phyloP scores from a whole-genome alignment of 1,140 invertebrate genomes.

The Colletes latitarsis region DNA sequence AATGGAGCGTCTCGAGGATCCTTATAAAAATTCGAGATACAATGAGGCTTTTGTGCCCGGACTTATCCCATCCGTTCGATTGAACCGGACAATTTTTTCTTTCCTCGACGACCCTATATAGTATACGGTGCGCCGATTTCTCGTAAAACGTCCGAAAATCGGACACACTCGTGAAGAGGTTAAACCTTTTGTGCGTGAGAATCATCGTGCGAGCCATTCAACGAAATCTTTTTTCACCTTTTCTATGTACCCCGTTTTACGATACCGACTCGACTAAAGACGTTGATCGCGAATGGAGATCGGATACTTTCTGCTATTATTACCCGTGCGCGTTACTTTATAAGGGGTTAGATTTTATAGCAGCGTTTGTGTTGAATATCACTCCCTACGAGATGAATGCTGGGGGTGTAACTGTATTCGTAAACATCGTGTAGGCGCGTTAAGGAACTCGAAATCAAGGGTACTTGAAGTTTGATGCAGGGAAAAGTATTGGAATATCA shows the following conservation, averaged over 20 bases:
- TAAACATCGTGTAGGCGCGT: too few relatives aligned
- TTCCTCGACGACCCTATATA: conserved; percentile 2
- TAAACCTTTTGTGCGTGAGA: conserved; percentile 54
- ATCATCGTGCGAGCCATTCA: conserved; percentile 44
- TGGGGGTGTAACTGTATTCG: too few relatives aligned
- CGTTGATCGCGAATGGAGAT: background rate
- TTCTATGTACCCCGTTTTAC: background rate
- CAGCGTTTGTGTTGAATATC: background rate
- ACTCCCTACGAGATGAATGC: background rate
- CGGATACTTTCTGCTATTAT: background rate
- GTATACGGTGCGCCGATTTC: conserved; percentile 57
- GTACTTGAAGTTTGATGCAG: too few relatives aligned
- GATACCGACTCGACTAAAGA: background rate
- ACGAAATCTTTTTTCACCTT: conserved; percentile 30
- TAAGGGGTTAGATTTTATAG: background rate
- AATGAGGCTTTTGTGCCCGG: conserved; percentile 72
- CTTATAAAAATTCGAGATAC: conserved; percentile 76
- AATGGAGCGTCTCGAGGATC: conserved; percentile 73
- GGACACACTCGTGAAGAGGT: conserved; percentile 55
- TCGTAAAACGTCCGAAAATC: conserved; percentile 65
- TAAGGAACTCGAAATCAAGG: too few relatives aligned
- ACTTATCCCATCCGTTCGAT: conserved; percentile 74
- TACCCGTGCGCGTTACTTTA: background rate
- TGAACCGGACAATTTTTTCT: conserved; percentile 72
- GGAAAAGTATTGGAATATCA: too few relatives aligned